Percentiles rank a stretch among this genome's conserved stretches.
These are phyloP conservation scores for Arge pagana DNA, from an alignment of 2,888 invertebrate genomes.

Conservation along the genomic window DNA sequence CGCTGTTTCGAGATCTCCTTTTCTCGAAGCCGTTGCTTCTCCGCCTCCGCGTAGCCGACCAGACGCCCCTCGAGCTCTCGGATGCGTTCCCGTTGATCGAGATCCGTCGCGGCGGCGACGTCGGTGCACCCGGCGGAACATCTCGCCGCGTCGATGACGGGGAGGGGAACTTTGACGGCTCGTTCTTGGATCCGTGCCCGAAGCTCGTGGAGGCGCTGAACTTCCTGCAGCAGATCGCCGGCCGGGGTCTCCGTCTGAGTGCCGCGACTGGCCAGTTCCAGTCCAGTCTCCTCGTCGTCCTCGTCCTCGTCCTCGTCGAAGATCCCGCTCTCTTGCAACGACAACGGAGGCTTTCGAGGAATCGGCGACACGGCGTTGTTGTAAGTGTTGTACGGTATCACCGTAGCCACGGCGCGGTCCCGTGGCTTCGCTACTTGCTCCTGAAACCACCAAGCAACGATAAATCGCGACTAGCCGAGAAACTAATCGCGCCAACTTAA, in stretches of 20 bases:
- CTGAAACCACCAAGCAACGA: too few species aligned
- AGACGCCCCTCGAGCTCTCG: conserved; percentile 43
- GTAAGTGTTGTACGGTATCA: conserved; percentile 45
- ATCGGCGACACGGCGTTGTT: conserved; percentile 37
- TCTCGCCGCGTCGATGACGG: conserved; percentile 30
- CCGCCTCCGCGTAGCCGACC: conserved; percentile 32
- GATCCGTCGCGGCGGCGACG: conserved; percentile 25
- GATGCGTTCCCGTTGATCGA: conserved; percentile 36
- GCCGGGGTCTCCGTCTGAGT: conserved; percentile 49
- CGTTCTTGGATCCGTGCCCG: conserved; percentile 49
- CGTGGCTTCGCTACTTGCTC: conserved; percentile 43
- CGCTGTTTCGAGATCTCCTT: conserved; percentile 38
- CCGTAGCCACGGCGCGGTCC: conserved; percentile 48
- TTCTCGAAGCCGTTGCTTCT: conserved; percentile 32
- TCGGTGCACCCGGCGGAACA: conserved; percentile 29
- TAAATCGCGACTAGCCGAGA: too few species aligned
- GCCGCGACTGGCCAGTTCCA: conserved; percentile 43
- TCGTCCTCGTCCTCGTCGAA: conserved; percentile 65
- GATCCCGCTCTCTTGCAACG: conserved; percentile 74
- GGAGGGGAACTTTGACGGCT: conserved; percentile 40
- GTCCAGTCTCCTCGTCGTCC: conserved; percentile 45
- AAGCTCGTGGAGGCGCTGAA: conserved; percentile 48
- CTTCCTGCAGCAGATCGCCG: conserved; percentile 49
- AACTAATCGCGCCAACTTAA: too few species aligned
- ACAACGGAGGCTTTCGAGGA: conserved; percentile 44